Evolutionary conservation across 1,140 invertebrate species (phyloP).

Genomic region (Araneus ventricosus): DNA sequence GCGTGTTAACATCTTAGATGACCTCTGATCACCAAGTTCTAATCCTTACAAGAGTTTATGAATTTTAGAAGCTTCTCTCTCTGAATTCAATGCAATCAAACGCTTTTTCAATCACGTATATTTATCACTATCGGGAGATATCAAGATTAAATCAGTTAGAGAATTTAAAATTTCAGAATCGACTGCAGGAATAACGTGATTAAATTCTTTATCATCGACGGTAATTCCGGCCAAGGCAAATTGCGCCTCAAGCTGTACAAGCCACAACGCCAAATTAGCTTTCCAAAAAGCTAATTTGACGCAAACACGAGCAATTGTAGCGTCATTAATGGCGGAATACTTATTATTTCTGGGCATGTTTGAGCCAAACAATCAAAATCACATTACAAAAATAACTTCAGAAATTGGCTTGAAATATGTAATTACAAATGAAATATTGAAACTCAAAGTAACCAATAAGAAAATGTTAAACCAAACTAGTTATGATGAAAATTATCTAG

Average conservation of each 20-base stretch:
- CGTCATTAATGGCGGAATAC: too few relatives aligned
- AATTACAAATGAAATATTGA: too few relatives aligned
- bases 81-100: neutral
- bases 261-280: constrained; percentile 76
- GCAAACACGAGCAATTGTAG: neutral
- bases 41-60: neutral
- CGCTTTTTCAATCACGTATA: neutral
- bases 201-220: neutral
- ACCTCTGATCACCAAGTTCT: neutral
- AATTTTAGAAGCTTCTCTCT: constrained; percentile 13
- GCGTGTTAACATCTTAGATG: constrained; percentile 29
- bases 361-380: too few relatives aligned
- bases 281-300: constrained; percentile 27
- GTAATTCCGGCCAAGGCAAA: neutral
- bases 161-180: constrained; percentile 33
- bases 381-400: too few relatives aligned
- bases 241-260: constrained; percentile 41
- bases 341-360: too few relatives aligned
- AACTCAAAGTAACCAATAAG: too few relatives aligned
- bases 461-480: too few relatives aligned
- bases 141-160: neutral
- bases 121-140: neutral
- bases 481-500: too few relatives aligned
- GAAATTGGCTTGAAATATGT: too few relatives aligned
- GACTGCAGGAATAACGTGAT: constrained; percentile 6